These are phyloP conservation scores for Embiotoca jacksoni DNA, from an alignment of 2,113 vertebrate genomes.

Conservation along the genomic window DNA sequence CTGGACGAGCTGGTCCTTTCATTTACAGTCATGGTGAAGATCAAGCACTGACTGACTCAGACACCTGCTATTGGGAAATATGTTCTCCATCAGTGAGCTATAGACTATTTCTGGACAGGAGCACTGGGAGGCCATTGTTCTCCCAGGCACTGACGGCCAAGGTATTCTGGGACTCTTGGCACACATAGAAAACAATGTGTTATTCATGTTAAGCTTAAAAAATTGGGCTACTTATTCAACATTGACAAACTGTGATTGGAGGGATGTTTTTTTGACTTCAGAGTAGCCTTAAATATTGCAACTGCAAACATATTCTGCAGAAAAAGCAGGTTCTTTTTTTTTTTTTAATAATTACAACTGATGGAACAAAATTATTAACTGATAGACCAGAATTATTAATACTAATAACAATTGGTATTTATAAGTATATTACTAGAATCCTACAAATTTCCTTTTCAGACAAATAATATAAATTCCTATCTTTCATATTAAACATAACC, in stretches of 20 bases:
- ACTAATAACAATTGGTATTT: background rate
- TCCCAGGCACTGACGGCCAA: slow-evolving; percentile 77
- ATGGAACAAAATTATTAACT: slow-evolving; percentile 5
- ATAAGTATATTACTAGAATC: background rate
- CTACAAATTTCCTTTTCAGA: slow-evolving; percentile 1
- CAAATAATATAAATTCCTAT: slow-evolving; percentile 34
- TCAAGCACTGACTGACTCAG: slow-evolving; percentile 83
- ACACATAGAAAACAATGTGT: slow-evolving; percentile 81
- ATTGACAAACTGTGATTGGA: slow-evolving; percentile 34
- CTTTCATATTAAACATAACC: slow-evolving; percentile 51
- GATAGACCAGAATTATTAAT: background rate
- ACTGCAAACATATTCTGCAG: background rate
- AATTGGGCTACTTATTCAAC: slow-evolving; percentile 56
- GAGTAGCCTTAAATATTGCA: slow-evolving; percentile 1
- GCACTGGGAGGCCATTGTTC: slow-evolving; percentile 86
- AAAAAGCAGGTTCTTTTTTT: background rate
- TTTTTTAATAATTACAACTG: background rate
- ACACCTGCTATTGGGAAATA: slow-evolving; percentile 87
- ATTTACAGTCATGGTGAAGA: slow-evolving; percentile 82
- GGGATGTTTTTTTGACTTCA: slow-evolving; percentile 20
- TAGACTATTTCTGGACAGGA: slow-evolving; percentile 80
- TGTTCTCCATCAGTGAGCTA: slow-evolving; percentile 86
- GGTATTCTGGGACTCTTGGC: slow-evolving; percentile 84
- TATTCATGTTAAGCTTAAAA: slow-evolving; percentile 80
- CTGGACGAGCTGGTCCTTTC: slow-evolving; percentile 83